Percentiles rank a stretch among this genome's conserved stretches.
Evolutionary conservation across 30 jellyfish, hydroid and myxozoan genomes (phyloP).

Genomic region (Pelagia noctiluca): DNA sequence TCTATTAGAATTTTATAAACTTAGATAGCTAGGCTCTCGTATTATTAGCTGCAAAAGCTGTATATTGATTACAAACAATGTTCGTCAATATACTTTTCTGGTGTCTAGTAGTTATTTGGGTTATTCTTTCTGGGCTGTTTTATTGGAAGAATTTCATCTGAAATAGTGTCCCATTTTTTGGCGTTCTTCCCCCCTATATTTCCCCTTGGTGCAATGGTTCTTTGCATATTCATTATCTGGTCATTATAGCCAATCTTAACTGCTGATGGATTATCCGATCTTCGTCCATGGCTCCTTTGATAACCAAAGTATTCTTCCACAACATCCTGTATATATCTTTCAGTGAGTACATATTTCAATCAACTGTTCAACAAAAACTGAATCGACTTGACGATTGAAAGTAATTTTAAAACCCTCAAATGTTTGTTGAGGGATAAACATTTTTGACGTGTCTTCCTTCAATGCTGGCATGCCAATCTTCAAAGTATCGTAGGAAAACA

Average conservation of each 20-base stretch:
- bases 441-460: conserved; percentile 23
- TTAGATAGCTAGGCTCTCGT: background rate
- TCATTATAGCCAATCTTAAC: conserved; percentile 46
- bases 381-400: background rate
- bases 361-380: conserved; percentile 1
- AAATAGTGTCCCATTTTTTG: background rate
- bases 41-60: background rate
- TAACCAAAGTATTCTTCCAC: conserved; percentile 45
- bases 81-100: background rate
- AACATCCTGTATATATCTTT: conserved; percentile 13
- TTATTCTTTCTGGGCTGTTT: background rate
- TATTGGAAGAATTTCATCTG: conserved; percentile 19
- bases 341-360: conserved; percentile 7
- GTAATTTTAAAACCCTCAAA: conserved; percentile 19
- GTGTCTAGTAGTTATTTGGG: background rate
- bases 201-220: conserved; percentile 27
- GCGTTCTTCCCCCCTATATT: conserved; percentile 13
- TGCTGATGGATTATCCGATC: conserved; percentile 40
- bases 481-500: conserved; percentile 38
- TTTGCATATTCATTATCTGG: conserved; percentile 26
- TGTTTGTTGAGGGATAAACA: conserved; percentile 33
- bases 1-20: background rate
- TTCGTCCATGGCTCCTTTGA: conserved; percentile 9
- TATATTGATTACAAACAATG: too few species aligned
- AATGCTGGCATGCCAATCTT: conserved; percentile 31